Base-by-base conservation (phyloP, 2,888 invertebrate species). In the Macaria liturata region DNA sequence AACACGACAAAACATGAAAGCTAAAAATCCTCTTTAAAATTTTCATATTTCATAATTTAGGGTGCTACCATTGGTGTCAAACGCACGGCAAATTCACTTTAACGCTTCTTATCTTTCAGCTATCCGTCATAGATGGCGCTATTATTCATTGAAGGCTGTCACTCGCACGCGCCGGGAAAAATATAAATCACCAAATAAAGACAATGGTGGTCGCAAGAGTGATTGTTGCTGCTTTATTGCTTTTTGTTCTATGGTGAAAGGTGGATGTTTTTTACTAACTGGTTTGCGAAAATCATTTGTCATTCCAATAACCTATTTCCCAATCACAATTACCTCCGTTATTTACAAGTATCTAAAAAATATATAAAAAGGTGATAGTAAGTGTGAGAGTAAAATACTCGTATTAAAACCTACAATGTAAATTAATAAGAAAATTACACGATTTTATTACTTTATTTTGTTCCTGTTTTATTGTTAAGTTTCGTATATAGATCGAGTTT, bases 81-180 rank as follows among this genome's bases (percentile, higher is more conserved):
- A 56, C 52, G 30, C 61, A 61, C 52, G 30, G 9, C 7, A 7
- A 51, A 44, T 44, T 57, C 54, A 43, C 46, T 37, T 37, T 0
- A 37, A 37, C 3, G 34, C 34, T 57, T 48, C 43, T 59, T 57
- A 59, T 62, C 54, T 50, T 50, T 50, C 54, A 43, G 49, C 49
- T 51, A 49, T 48, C 48, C 39, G 47, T 56, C 60, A 54, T n/a
- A 57, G 20, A 20, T 20, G 47, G 54, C 59, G 56, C 57, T 49
- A 49, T 62, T 63, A 34, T 59, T 59, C 54, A 45, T 54, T 60
- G 46, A 66, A 52, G 55, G 56, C 52, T 67, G 67, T 57, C 62
- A 61, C 53, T 57, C 58, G 54, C 65, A 65, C 59, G 63, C 56
- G 55, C 43, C n/a, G 32, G 9, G 40, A 43, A 34, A 55, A 55